phyloP scores from a whole-genome alignment of 2,113 vertebrate genomes.

The Corythornis vintsioides region DNA sequence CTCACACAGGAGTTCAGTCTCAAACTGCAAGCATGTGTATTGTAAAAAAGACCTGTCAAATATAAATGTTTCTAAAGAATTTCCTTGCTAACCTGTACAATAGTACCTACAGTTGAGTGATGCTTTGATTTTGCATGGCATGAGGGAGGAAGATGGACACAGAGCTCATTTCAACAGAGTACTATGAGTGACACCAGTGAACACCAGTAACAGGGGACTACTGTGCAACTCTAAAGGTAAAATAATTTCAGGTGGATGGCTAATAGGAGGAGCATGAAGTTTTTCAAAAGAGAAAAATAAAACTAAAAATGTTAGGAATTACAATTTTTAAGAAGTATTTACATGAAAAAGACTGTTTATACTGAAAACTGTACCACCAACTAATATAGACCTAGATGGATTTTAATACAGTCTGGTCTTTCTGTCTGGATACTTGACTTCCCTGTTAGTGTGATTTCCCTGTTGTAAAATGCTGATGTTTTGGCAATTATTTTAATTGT shows the following conservation, averaged over 20 bases:
- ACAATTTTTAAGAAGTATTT: neutral
- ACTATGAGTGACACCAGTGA: neutral
- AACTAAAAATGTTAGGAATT: neutral
- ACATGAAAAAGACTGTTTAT: neutral
- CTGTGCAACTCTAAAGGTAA: neutral
- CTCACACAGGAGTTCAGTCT: neutral
- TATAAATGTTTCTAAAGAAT: neutral
- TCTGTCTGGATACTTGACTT: neutral
- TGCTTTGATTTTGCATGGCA: neutral
- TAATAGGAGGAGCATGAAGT: neutral
- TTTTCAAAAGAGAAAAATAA: neutral
- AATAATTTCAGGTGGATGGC: neutral
- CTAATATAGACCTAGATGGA: neutral
- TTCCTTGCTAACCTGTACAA: neutral
- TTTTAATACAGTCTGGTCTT: neutral
- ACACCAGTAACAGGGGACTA: neutral
- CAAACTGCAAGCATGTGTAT: neutral
- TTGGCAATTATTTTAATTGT: neutral
- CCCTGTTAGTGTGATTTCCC: neutral
- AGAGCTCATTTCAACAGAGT: neutral
- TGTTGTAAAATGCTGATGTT: neutral
- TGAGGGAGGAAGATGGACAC: neutral
- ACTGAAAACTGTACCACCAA: neutral
- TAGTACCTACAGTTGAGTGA: neutral
- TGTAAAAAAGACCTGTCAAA: neutral